Conservation (phyloP, 1,140 invertebrate genomes). For the Eubasilissa regina region DNA sequence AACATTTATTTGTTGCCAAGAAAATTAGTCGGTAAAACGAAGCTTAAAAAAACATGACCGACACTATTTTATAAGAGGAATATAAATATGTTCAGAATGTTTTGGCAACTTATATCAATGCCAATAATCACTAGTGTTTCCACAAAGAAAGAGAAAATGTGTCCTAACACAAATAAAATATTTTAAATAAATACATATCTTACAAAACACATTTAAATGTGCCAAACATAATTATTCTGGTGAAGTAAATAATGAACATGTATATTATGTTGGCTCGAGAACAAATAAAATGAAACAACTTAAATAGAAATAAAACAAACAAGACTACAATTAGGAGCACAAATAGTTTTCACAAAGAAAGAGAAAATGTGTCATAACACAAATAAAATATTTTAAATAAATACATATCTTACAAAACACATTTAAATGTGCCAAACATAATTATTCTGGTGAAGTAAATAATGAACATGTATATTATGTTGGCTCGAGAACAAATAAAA, state of each 20-base stretch:
- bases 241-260: too few species aligned
- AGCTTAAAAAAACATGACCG: not conserved
- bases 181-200: conserved; percentile 24
- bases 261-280: not conserved
- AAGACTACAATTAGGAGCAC: conserved; percentile 22
- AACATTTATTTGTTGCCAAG: not conserved
- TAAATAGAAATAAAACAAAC: too few species aligned
- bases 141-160: conserved; percentile 46
- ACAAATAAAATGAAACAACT: conserved; percentile 33
- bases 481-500: conserved; percentile 17
- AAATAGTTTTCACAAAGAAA: conserved; percentile 45
- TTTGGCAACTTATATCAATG: not conserved
- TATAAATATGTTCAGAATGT: not conserved
- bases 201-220: conserved; percentile 21
- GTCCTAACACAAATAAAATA: conserved; percentile 41
- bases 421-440: conserved; percentile 44
- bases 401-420: not conserved
- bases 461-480: too few species aligned
- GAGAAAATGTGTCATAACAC: conserved; percentile 10
- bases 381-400: conserved; percentile 48
- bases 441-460: too few species aligned
- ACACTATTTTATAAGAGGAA: not conserved
- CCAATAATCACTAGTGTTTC: conserved; percentile 32
- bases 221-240: conserved; percentile 21
- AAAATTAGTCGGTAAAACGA: not conserved